phyloP scores from a whole-genome alignment of 2,113 vertebrate species.

The Astur gentilis region DNA sequence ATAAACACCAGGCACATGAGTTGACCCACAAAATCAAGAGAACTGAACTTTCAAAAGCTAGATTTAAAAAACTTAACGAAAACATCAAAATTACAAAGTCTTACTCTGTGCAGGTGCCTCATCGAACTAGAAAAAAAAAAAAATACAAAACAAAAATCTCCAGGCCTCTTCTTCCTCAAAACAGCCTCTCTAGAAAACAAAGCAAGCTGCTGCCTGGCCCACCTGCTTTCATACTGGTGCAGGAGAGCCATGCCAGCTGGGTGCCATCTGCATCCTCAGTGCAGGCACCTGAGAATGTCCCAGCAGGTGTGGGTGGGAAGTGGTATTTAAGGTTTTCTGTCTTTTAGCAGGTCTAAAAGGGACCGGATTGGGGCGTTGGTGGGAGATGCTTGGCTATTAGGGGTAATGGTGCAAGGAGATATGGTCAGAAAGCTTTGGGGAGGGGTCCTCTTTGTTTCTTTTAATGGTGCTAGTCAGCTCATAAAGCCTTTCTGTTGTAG shows the following conservation, averaged over 20 bases:
- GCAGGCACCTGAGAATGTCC: neutral
- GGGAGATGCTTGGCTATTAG: rapidly evolving
- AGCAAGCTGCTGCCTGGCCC: rapidly evolving
- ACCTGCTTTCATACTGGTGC: neutral
- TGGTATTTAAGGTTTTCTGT: neutral
- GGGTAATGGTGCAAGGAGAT: rapidly evolving
- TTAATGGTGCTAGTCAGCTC: rapidly evolving
- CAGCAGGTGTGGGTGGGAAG: neutral
- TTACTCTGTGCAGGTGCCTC: rapidly evolving
- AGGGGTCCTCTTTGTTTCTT: rapidly evolving
- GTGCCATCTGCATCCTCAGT: neutral
- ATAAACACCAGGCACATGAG: rapidly evolving
- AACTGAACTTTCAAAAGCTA: rapidly evolving
- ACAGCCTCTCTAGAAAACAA: rapidly evolving
- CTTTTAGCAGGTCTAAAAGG: rapidly evolving
- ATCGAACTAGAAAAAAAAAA: rapidly evolving
- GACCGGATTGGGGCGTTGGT: rapidly evolving
- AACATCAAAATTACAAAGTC: rapidly evolving
- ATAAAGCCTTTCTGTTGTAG: rapidly evolving
- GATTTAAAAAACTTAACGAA: rapidly evolving
- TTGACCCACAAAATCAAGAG: rapidly evolving
- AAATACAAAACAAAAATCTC: neutral
- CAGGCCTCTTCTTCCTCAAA: rapidly evolving
- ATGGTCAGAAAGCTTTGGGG: rapidly evolving
- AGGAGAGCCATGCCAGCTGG: neutral